Conservation (phyloP, 2,797 vertebrate genomes). For the Rhynchonycteris naso region DNA sequence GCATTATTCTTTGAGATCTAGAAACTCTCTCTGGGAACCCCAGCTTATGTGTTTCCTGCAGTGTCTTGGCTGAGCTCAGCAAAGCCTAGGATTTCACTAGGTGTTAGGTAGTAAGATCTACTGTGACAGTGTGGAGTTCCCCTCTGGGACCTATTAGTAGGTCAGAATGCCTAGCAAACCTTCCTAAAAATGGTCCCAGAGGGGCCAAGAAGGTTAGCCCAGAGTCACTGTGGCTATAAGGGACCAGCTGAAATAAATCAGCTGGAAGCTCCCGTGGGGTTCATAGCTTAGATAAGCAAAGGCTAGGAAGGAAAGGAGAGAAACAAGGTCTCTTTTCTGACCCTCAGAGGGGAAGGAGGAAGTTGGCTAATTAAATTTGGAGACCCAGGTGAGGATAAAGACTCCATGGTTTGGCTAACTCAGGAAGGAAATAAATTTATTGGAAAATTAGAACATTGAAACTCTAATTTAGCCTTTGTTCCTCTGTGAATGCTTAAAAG, state of each 20-base stretch:
- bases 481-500: constrained; percentile 46
- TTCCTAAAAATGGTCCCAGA: constrained; percentile 64
- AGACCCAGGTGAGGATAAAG: constrained; percentile 64
- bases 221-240: constrained; percentile 54
- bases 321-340: constrained; percentile 49
- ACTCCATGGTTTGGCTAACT: constrained; percentile 52
- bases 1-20: constrained; percentile 62
- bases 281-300: constrained; percentile 66
- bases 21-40: constrained; percentile 64
- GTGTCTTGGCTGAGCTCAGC: constrained; percentile 70
- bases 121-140: constrained; percentile 70
- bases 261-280: not conserved
- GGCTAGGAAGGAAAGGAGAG: constrained; percentile 31
- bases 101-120: constrained; percentile 81
- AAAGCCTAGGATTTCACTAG: constrained; percentile 79
- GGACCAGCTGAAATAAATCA: constrained; percentile 77
- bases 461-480: constrained; percentile 52
- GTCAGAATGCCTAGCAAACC: constrained; percentile 70
- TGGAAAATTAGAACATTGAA: constrained; percentile 59
- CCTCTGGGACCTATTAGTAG: constrained; percentile 73
- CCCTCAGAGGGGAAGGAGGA: constrained; percentile 59
- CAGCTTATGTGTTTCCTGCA: constrained; percentile 72
- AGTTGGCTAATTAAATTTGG: constrained; percentile 79
- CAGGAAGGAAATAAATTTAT: constrained; percentile 72
- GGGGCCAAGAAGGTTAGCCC: constrained; percentile 62